Base-by-base conservation (phyloP, 1,140 invertebrate genomes). In the Belonocnema kinseyi region DNA sequence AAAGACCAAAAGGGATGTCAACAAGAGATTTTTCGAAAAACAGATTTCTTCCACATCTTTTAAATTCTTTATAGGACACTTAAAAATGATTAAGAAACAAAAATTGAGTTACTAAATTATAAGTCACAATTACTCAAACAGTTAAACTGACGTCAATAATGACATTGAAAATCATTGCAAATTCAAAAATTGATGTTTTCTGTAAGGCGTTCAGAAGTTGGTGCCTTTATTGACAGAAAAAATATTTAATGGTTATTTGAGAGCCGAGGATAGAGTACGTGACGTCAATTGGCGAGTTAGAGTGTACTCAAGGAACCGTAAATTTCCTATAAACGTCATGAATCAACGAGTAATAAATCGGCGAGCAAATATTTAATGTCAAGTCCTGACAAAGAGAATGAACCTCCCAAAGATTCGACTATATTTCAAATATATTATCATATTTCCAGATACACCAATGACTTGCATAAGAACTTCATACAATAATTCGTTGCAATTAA, bases 351-450 rank as follows among this genome's bases (percentile, higher is more conserved):
- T 26, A 66, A 66, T 66, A 66, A 66, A 66, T 66, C 40, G 46
- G 40, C 40, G 61, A 66, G 40, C 61, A 66, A 66, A 66, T 66
- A 66, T 33, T 61, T 61, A 26, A 17, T 66, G 61, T 46, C 33
- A 66, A 66, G 33, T 66, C 14, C 33, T 40, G 4, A 56, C 40
- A 56, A 21, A 56, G 17, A 56, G 21, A 11, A 19, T 19, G 19
- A 56, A 56, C 19, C 21, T 19, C 21, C 54, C 17, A 3, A 21
- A 21, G 21, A 19, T 12, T 19, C 17, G 12, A 56, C 17, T 21
- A 56, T 21, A 56, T 56, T 56, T 5, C 13, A 56, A 56, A 21
- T 21, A 21, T 56, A 17, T 19, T 19, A 5, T 56, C 40, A 46
- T 46, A 6, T 46, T 46, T 46, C 10, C 4, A 46, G 40, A 46